Conservation (phyloP, 2,113 vertebrate genomes). For the Anolis sagrei region DNA sequence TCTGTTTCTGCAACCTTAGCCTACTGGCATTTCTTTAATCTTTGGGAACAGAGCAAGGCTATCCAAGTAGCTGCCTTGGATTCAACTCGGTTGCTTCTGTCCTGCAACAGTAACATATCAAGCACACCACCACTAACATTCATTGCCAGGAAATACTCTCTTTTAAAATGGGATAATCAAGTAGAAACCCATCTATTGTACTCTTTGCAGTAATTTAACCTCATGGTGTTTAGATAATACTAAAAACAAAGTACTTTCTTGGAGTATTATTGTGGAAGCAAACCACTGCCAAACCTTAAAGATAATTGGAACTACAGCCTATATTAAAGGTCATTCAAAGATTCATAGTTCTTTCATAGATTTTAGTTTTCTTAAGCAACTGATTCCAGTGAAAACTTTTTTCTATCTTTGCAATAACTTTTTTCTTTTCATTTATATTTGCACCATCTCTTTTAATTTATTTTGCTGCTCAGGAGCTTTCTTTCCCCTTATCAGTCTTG, state of each 20-base stretch:
- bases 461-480: not conserved
- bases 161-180: not conserved
- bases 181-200: not conserved
- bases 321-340: constrained; percentile 18
- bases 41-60: too few species aligned
- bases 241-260: not conserved
- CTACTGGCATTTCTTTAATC: too few species aligned
- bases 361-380: not conserved
- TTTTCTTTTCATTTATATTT: not conserved
- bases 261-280: constrained; percentile 4
- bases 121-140: too few species aligned
- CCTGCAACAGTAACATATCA: too few species aligned
- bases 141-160: not conserved
- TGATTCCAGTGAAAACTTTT: not conserved
- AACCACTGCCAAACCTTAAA: constrained; percentile 6
- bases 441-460: not conserved
- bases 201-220: not conserved
- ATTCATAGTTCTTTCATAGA: not conserved
- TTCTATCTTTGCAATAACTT: not conserved
- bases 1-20: too few species aligned
- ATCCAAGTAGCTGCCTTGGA: too few species aligned
- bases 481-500: too few species aligned
- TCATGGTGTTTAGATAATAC: not conserved
- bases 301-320: constrained; percentile 11
- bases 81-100: too few species aligned